Evolutionary conservation across 2,113 vertebrate genomes (phyloP).

Genomic region (Marmota flaviventris): DNA sequence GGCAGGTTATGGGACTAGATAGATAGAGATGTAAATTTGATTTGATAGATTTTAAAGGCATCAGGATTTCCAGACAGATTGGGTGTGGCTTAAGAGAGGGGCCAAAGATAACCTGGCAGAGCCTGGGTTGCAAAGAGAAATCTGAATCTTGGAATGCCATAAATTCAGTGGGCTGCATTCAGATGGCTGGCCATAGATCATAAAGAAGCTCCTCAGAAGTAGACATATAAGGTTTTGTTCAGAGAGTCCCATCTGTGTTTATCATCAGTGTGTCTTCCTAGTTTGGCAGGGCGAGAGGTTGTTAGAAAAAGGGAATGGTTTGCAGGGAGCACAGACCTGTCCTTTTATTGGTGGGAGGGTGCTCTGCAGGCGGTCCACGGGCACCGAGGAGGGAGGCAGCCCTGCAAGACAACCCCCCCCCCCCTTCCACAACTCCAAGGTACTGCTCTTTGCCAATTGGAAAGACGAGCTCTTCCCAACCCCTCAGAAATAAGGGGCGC

Average conservation of each 20-base stretch:
- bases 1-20: background rate
- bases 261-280: background rate
- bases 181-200: background rate
- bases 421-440: no score
- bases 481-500: background rate
- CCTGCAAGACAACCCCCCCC: no score
- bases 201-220: background rate
- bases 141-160: constrained; percentile 3
- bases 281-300: background rate
- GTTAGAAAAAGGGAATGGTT: background rate
- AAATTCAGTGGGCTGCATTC: background rate
- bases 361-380: background rate
- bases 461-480: background rate
- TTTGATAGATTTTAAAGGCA: background rate
- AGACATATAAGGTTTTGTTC: background rate
- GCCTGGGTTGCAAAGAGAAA: background rate
- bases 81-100: background rate
- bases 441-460: background rate
- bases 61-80: background rate
- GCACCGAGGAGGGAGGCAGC: background rate
- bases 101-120: background rate
- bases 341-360: background rate
- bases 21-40: background rate
- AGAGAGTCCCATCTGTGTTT: background rate
- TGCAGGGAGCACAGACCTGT: background rate